These are phyloP conservation scores for Phrynosoma platyrhinos DNA, from an alignment of 2,113 vertebrate genomes.

Conservation along the genomic window DNA sequence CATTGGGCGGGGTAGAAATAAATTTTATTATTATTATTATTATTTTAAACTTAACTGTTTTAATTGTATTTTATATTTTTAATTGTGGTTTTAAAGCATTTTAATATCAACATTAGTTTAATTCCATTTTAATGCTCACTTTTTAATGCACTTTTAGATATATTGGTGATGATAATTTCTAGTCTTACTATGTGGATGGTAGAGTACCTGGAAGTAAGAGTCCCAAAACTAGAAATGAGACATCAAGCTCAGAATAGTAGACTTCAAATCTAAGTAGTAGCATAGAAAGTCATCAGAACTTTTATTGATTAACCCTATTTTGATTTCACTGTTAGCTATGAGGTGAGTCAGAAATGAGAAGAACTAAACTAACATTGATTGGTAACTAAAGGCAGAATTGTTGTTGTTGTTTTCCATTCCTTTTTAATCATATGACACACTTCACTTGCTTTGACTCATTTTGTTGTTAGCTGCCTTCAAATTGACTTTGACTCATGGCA, in stretches of 20 bases:
- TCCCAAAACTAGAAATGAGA: neutral
- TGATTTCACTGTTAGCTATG: neutral
- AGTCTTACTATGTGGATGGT: too few species aligned
- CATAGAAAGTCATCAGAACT: neutral
- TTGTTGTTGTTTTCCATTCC: neutral
- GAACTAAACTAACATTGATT: neutral
- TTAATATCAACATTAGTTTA: too few species aligned
- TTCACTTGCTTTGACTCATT: neutral
- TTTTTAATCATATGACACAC: neutral
- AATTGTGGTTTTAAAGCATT: too few species aligned
- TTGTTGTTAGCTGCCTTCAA: too few species aligned
- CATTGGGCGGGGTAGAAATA: too few species aligned
- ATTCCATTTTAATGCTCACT: too few species aligned
- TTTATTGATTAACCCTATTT: neutral
- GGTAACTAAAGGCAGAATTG: neutral
- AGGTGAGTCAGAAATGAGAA: constrained; percentile 13
- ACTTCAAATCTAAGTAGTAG: neutral
- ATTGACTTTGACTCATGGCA: too few species aligned
- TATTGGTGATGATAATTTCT: too few species aligned
- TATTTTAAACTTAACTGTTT: too few species aligned
- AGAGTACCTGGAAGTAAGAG: neutral
- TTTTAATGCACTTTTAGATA: too few species aligned
- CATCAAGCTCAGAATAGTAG: neutral
- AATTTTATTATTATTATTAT: too few species aligned
- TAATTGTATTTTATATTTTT: too few species aligned